A percentile compares a stretch with the other conserved stretches of the same genome.
Conservation (phyloP, 2,113 vertebrate genomes). For the Pogona vitticeps region DNA sequence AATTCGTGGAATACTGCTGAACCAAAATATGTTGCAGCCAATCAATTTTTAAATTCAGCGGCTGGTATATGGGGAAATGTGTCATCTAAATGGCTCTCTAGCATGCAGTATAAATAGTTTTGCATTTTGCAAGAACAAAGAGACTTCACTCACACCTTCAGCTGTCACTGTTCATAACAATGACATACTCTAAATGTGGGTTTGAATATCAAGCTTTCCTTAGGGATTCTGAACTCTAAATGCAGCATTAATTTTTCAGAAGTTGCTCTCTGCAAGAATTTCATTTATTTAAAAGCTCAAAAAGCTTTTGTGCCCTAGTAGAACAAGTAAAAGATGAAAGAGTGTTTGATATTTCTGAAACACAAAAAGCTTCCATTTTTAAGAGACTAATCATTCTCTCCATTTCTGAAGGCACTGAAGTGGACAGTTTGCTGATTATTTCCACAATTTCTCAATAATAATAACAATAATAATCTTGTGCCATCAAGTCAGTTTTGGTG, state of each 20-base stretch:
- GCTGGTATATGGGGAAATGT: slow-evolving; percentile 54
- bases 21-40: slow-evolving; percentile 12
- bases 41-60: slow-evolving; percentile 31
- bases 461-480: too few relatives aligned
- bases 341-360: not conserved
- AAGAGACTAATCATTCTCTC: not conserved
- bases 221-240: slow-evolving; percentile 24
- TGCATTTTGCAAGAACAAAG: slow-evolving; percentile 64
- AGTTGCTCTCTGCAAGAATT: slow-evolving; percentile 15
- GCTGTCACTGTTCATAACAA: slow-evolving; percentile 48
- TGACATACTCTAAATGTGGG: slow-evolving; percentile 7
- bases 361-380: not conserved
- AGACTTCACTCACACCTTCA: slow-evolving; percentile 47
- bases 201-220: slow-evolving; percentile 34
- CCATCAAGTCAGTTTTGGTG: too few relatives aligned
- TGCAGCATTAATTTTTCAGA: slow-evolving; percentile 31
- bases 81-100: slow-evolving; percentile 60
- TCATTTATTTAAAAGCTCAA: not conserved
- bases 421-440: not conserved
- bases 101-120: slow-evolving; percentile 55
- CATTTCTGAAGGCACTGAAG: not conserved
- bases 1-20: slow-evolving; percentile 10
- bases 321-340: not conserved
- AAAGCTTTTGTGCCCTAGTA: not conserved
- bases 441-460: not conserved